Base-by-base conservation (phyloP, 2,797 vertebrate genomes). In the Eurystomus glaucurus region DNA sequence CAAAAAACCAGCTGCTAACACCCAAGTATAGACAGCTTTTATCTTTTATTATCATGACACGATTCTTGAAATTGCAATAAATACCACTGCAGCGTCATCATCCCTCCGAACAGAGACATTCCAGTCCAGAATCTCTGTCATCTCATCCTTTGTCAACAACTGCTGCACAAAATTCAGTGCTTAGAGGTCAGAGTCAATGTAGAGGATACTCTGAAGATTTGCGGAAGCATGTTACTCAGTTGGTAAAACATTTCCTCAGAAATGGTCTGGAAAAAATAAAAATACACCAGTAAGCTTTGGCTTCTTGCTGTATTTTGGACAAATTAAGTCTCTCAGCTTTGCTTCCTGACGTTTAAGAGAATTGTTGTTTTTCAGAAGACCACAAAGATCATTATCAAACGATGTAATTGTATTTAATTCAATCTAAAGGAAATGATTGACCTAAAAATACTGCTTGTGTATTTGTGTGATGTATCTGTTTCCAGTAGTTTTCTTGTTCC, bases 201-300 rank as follows among this genome's bases (percentile, higher is more conserved):
- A 39, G 99, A 99, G 23, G 99, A 99, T 25, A 99, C 99, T 12
- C 99, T 98, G 98, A 99, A 99, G 98, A 99, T 99, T 97, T 99
- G 99, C 50, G 99, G 99, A 93, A 99, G 98, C 99, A 99, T 99
- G 98, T 99, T 99, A 97, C 99, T 99, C 81, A 98, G 90, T 80
- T 99, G 99, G 98, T 99, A 99, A 98, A 99, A 99, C 99, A 99
- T 99, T 96, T 99, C 99, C 94, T 99, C 99, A 41, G 99, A 99
- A 98, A 99, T 99, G 91, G 98, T 99, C 99, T 99, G 98, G 72
- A 51, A 65, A 43, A 81, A 46, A 25, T 8, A 62, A 19, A 64
- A 33, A 43, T 2, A 10, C 48, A 50, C 6, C 33, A 69, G 48
- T 69, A 39, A 20, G 26, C 17, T 37, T 39, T 54, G 37, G 17